Percentiles rank a stretch among this genome's conserved stretches.
phyloP scores from a whole-genome alignment of 1,140 invertebrate genomes.

The Nephotettix cincticeps region DNA sequence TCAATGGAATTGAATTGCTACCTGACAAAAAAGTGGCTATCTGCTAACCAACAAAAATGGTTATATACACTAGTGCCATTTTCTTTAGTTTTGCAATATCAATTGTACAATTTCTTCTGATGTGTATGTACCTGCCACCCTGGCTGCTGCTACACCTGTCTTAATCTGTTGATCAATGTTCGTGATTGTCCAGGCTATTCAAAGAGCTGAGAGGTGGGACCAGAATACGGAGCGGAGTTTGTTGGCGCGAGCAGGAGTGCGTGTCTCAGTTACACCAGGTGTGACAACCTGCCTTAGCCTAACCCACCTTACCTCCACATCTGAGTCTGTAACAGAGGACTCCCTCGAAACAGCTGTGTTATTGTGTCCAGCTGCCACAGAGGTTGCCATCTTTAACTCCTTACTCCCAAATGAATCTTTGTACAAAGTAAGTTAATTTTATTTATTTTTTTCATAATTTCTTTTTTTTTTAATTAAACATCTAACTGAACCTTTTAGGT shows the following conservation, averaged over 20 bases:
- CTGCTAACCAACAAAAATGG: too few relatives aligned
- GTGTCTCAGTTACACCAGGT: constrained; percentile 1
- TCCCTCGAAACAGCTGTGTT: constrained; percentile 40
- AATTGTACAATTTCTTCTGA: too few relatives aligned
- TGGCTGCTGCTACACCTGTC: too few relatives aligned
- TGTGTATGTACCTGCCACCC: too few relatives aligned
- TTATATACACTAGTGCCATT: too few relatives aligned
- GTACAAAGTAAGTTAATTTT: constrained; percentile 42
- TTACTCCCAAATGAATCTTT: constrained; percentile 43
- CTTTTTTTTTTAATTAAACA: too few relatives aligned
- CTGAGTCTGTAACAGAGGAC: constrained; percentile 35
- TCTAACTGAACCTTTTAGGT: too few relatives aligned
- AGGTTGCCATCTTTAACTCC: constrained; percentile 40
- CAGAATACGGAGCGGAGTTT: constrained; percentile 18
- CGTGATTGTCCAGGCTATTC: constrained; percentile 19
- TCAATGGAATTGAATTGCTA: too few relatives aligned
- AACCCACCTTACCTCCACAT: constrained; percentile 33
- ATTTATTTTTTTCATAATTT: too few relatives aligned
- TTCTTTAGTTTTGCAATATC: too few relatives aligned
- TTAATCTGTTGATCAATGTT: too few relatives aligned
- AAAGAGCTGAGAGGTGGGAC: constrained; percentile 26
- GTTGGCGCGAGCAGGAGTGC: constrained; percentile 28
- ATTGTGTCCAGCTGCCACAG: constrained; percentile 39
- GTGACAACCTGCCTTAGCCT: constrained; percentile 22
- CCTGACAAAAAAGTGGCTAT: too few relatives aligned